These are phyloP conservation scores for Bostrychus sinensis DNA, from an alignment of 2,113 vertebrate genomes.

Conservation along the genomic window DNA sequence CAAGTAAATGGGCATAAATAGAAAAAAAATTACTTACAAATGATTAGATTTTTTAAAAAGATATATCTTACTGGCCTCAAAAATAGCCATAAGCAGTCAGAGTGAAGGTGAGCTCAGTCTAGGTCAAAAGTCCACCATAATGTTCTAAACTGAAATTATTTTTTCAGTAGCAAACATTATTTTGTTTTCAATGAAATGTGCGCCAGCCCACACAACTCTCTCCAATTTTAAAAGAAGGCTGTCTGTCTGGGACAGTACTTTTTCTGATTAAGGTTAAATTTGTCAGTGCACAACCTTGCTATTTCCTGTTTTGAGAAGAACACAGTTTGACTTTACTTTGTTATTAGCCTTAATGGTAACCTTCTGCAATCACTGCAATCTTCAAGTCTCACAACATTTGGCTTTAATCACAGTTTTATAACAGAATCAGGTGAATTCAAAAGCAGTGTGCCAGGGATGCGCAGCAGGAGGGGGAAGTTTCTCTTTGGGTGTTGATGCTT, in stretches of 20 bases:
- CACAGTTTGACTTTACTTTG: constrained; percentile 24
- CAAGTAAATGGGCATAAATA: too few relatives aligned
- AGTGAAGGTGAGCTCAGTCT: too few relatives aligned
- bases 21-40: too few relatives aligned
- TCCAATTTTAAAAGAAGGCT: neutral
- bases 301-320: constrained; percentile 13
- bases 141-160: too few relatives aligned
- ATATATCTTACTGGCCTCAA: too few relatives aligned
- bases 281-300: neutral
- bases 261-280: constrained; percentile 16
- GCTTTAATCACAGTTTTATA: constrained; percentile 52
- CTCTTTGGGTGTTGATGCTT: constrained; percentile 64
- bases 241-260: neutral
- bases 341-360: constrained; percentile 45
- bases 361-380: constrained; percentile 39
- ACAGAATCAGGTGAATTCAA: constrained; percentile 46
- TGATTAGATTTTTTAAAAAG: too few relatives aligned
- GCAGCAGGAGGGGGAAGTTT: constrained; percentile 67
- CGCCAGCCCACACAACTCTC: neutral
- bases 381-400: constrained; percentile 33
- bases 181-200: too few relatives aligned
- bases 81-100: too few relatives aligned
- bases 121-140: too few relatives aligned
- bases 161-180: too few relatives aligned
- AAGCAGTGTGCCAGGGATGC: constrained; percentile 47